phyloP scores from a whole-genome alignment of 30 jellyfish, hydroid and myxozoan species.

The Haliclystus octoradiatus region DNA sequence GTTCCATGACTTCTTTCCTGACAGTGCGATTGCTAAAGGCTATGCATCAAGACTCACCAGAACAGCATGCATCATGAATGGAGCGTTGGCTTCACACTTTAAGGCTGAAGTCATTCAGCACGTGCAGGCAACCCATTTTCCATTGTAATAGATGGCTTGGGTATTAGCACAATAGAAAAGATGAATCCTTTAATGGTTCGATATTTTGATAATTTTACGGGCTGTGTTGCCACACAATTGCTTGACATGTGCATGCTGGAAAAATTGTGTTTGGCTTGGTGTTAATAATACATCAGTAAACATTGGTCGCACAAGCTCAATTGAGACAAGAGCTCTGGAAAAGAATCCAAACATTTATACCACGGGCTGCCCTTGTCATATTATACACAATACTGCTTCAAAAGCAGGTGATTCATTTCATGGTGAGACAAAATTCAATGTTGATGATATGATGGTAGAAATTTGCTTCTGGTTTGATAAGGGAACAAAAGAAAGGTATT shows the following conservation, averaged over 20 bases:
- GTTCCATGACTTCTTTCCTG: too few relatives aligned
- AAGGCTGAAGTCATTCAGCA: too few relatives aligned
- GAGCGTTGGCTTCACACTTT: too few relatives aligned
- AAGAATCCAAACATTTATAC: neutral
- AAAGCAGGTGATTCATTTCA: conserved; percentile 1
- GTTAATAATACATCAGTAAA: conserved; percentile 4
- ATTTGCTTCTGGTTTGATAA: conserved; percentile 6
- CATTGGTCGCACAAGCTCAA: conserved; percentile 5
- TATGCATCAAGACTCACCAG: too few relatives aligned
- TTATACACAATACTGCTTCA: conserved; percentile 7
- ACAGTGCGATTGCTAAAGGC: too few relatives aligned
- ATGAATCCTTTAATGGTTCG: conserved; percentile 7
- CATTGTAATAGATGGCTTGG: too few relatives aligned
- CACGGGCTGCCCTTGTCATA: conserved; percentile 22
- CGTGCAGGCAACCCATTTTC: too few relatives aligned
- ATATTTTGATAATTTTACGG: neutral
- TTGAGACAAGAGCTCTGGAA: neutral
- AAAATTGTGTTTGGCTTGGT: conserved; percentile 7
- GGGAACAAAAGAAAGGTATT: conserved; percentile 16
- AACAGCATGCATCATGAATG: too few relatives aligned
- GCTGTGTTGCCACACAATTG: conserved; percentile 2
- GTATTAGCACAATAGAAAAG: too few relatives aligned
- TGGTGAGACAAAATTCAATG: neutral
- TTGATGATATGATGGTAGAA: conserved; percentile 8
- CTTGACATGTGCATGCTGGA: conserved; percentile 12